Percentiles rank a stretch among this genome's conserved stretches.
phyloP scores from a whole-genome alignment of 2,113 vertebrate species.

The Cromileptes altivelis region DNA sequence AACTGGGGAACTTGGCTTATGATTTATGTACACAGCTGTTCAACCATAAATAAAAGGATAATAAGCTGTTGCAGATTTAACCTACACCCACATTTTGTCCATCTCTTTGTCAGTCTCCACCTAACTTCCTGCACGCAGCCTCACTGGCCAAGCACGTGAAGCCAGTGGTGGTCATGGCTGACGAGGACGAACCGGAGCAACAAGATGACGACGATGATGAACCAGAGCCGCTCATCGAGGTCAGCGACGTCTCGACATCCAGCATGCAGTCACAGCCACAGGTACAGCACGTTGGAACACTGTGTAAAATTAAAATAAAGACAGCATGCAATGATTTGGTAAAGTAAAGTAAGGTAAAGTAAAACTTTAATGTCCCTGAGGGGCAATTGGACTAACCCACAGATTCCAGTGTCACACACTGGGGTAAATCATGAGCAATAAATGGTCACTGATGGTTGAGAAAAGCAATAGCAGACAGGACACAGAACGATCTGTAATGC shows the following conservation, averaged over 20 bases:
- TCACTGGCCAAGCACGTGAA: constrained; percentile 96
- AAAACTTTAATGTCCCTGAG: no score
- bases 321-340: no score
- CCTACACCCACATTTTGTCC: neutral
- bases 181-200: constrained; percentile 87
- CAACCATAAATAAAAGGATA: neutral
- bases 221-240: constrained; percentile 92
- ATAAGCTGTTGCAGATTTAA: neutral
- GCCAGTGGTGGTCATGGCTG: constrained; percentile 95
- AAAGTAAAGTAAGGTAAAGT: no score
- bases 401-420: no score
- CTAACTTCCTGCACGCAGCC: constrained; percentile 95
- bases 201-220: constrained; percentile 92
- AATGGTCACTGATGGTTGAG: no score
- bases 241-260: constrained; percentile 80
- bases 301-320: no score
- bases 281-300: constrained; percentile 47
- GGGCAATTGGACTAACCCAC: no score
- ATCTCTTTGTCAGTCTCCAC: constrained; percentile 82
- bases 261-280: constrained; percentile 73
- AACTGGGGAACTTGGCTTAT: neutral
- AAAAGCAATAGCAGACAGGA: no score
- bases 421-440: no score
- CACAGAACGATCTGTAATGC: no score
- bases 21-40: neutral